Percentiles rank a stretch among this genome's conserved stretches.
Conservation (phyloP, 2,888 invertebrate genomes). For the Mesochorus sp. region DNA sequence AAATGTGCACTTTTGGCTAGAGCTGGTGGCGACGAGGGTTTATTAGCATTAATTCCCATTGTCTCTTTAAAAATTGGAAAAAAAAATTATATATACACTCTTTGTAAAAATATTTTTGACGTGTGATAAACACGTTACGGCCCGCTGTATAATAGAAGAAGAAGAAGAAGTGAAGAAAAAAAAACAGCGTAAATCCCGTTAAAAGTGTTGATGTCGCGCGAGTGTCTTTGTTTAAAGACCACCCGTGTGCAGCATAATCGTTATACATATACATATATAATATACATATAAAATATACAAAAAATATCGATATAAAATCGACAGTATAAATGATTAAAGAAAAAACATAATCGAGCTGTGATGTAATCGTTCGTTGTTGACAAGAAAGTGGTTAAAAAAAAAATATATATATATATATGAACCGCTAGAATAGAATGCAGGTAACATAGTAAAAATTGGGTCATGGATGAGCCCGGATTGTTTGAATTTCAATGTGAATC, state of each 20-base stretch:
- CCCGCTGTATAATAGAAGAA: too few relatives aligned
- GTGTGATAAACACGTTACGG: background rate
- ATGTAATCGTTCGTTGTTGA: constrained; percentile 67
- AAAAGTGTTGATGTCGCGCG: constrained; percentile 49
- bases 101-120: constrained; percentile 52
- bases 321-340: constrained; percentile 41
- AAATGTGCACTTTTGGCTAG: background rate
- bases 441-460: constrained; percentile 10
- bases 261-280: constrained; percentile 41
- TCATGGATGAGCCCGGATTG: constrained; percentile 23
- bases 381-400: constrained; percentile 37
- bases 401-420: background rate
- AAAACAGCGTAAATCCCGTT: constrained; percentile 26
- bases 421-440: constrained; percentile 11
- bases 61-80: background rate
- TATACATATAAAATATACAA: constrained; percentile 8
- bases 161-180: too few relatives aligned
- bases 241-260: constrained; percentile 49
- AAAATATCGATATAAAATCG: constrained; percentile 15
- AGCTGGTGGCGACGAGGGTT: background rate
- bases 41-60: constrained; percentile 9
- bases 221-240: constrained; percentile 48
- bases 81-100: constrained; percentile 34
- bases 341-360: constrained; percentile 79
- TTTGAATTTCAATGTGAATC: constrained; percentile 32